These are phyloP conservation scores for Noctua pronuba DNA, from an alignment of 2,888 invertebrate species.

Conservation along the genomic window DNA sequence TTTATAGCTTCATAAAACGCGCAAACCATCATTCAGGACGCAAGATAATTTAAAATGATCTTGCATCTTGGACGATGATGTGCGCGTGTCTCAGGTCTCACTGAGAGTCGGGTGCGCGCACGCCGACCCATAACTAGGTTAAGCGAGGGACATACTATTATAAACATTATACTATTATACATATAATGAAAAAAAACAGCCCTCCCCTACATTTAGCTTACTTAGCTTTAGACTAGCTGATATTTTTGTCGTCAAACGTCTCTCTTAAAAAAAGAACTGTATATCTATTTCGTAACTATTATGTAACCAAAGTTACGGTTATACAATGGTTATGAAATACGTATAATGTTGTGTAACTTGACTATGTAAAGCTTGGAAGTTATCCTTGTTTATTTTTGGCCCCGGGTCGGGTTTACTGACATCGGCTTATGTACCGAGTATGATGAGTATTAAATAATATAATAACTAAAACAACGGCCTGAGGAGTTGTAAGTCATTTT, in stretches of 20 bases:
- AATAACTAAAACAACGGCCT: neutral
- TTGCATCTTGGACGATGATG: no score
- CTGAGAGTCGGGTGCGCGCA: no score
- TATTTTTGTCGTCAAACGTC: neutral
- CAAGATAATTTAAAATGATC: no score
- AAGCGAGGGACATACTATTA: no score
- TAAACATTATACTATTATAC: no score
- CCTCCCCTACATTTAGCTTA: neutral
- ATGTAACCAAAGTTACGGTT: constrained; percentile 9
- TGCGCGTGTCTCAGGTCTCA: no score
- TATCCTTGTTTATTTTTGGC: constrained; percentile 45
- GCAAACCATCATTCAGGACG: no score
- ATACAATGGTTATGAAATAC: constrained; percentile 19
- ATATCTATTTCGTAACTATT: neutral
- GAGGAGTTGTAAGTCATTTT: neutral
- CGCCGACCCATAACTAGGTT: no score
- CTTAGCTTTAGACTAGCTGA: neutral
- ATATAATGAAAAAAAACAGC: neutral
- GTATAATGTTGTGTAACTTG: constrained; percentile 25
- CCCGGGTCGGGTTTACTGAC: constrained; percentile 24
- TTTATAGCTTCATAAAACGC: no score
- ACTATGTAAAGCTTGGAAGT: constrained; percentile 47
- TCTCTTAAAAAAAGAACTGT: neutral
- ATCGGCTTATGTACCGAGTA: constrained; percentile 23
- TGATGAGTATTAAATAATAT: neutral